A percentile compares a stretch with the other conserved stretches of the same genome.
Evolutionary conservation across 2,113 vertebrate species (phyloP).

Genomic region (Misgurnus anguillicaudatus): DNA sequence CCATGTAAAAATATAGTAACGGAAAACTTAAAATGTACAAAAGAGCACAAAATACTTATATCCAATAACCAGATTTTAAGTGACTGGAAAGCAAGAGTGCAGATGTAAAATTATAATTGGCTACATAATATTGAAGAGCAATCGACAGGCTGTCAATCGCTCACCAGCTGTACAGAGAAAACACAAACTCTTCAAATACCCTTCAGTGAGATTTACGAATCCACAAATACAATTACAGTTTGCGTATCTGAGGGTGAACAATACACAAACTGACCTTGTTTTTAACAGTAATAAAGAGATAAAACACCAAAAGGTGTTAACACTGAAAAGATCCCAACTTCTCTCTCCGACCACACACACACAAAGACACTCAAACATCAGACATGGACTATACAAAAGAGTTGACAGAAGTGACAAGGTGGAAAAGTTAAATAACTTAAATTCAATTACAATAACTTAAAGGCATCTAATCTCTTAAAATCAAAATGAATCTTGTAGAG

Average conservation of each 20-base stretch:
- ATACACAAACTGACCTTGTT: not conserved
- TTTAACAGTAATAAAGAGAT: not conserved
- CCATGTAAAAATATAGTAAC: not conserved
- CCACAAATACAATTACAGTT: not conserved
- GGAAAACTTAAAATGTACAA: not conserved
- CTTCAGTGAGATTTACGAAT: not conserved
- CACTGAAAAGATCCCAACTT: constrained; percentile 20
- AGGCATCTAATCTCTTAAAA: constrained; percentile 36
- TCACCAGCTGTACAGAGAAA: constrained; percentile 18
- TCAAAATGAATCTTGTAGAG: not conserved
- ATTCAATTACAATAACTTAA: constrained; percentile 57
- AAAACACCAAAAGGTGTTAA: constrained; percentile 3
- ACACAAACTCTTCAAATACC: constrained; percentile 2
- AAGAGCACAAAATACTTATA: not conserved
- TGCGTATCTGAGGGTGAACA: not conserved
- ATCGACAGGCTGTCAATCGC: not conserved
- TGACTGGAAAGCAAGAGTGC: constrained; percentile 23
- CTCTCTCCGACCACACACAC: constrained; percentile 25
- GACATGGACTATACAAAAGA: not conserved
- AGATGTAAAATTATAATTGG: constrained; percentile 24
- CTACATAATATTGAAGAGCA: constrained; percentile 26
- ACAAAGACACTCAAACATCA: constrained; percentile 10
- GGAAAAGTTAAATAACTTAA: constrained; percentile 56
- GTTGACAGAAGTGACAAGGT: not conserved
- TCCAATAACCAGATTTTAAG: constrained; percentile 16